Percentiles rank a stretch among this genome's conserved stretches.
phyloP scores from a whole-genome alignment of 1,140 invertebrate species.

The Venturia canescens region DNA sequence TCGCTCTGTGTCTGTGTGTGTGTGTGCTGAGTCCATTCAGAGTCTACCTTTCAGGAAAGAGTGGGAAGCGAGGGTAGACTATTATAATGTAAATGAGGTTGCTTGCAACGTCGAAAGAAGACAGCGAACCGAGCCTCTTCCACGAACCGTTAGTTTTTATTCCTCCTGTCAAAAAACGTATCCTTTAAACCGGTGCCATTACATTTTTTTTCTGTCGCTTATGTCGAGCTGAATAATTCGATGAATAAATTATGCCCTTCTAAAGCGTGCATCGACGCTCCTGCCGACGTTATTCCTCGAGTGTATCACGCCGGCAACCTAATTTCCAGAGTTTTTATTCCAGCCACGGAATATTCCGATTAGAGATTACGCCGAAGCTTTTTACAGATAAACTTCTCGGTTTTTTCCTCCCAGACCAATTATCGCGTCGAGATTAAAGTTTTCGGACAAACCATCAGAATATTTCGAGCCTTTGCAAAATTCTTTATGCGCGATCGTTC shows the following conservation, averaged over 20 bases:
- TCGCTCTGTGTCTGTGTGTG: background rate
- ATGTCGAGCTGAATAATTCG: background rate
- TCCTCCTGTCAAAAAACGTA: conserved; percentile 20
- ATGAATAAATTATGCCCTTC: background rate
- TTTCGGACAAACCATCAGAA: no score
- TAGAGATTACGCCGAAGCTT: no score
- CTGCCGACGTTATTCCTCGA: background rate
- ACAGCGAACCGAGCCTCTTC: background rate
- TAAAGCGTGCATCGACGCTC: background rate
- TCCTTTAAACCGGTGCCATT: background rate
- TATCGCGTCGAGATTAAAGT: no score
- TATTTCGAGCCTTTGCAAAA: no score
- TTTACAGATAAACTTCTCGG: no score
- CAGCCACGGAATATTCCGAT: background rate
- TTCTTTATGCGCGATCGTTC: no score
- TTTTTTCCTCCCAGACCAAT: no score
- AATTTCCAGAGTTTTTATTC: background rate
- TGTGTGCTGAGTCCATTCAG: background rate
- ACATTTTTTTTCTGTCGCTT: background rate
- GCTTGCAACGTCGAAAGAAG: background rate
- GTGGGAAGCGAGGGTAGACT: conserved; percentile 20
- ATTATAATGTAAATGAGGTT: conserved; percentile 34
- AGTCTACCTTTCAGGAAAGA: background rate
- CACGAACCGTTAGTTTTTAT: conserved; percentile 26
- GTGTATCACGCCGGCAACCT: background rate